A percentile compares a stretch with the other conserved stretches of the same genome.
Evolutionary conservation across 2,113 vertebrate genomes (phyloP).

Genomic region (Paramisgurnus dabryanus): DNA sequence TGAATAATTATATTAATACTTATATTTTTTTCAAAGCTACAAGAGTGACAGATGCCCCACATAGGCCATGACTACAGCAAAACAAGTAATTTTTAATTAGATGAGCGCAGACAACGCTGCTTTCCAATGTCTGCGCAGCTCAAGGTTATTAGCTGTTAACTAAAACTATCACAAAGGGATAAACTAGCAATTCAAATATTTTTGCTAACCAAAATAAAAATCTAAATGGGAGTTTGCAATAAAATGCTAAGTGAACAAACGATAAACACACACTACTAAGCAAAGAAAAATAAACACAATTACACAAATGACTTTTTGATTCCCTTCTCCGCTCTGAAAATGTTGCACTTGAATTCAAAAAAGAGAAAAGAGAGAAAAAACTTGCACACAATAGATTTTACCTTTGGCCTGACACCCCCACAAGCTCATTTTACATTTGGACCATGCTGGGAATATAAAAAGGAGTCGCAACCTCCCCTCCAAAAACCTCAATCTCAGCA

Average conservation of each 20-base stretch:
- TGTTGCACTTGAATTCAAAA: slow-evolving; percentile 24
- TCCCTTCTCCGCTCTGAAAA: background rate
- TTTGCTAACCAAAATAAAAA: no score
- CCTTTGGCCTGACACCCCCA: slow-evolving; percentile 12
- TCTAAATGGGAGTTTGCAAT: no score
- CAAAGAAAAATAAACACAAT: no score
- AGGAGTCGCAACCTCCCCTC: background rate
- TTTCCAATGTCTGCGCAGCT: no score
- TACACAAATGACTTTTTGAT: background rate
- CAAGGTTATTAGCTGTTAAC: slow-evolving; percentile 5
- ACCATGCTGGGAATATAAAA: slow-evolving; percentile 30
- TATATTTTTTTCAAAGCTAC: background rate
- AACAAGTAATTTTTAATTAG: slow-evolving; percentile 36
- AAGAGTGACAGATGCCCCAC: background rate
- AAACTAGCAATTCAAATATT: no score
- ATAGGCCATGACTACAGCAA: slow-evolving; percentile 1
- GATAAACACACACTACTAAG: no score
- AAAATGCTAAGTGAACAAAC: no score
- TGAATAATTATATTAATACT: background rate
- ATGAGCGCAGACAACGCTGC: background rate
- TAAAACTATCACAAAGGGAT: no score
- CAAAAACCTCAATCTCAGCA: background rate
- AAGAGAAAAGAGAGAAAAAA: background rate
- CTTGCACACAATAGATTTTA: slow-evolving; percentile 25
- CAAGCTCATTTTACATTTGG: slow-evolving; percentile 30